Percentiles rank a stretch among this genome's conserved stretches.
phyloP scores from a whole-genome alignment of 23 tunicate species.

The Aplidium turbinatum region DNA sequence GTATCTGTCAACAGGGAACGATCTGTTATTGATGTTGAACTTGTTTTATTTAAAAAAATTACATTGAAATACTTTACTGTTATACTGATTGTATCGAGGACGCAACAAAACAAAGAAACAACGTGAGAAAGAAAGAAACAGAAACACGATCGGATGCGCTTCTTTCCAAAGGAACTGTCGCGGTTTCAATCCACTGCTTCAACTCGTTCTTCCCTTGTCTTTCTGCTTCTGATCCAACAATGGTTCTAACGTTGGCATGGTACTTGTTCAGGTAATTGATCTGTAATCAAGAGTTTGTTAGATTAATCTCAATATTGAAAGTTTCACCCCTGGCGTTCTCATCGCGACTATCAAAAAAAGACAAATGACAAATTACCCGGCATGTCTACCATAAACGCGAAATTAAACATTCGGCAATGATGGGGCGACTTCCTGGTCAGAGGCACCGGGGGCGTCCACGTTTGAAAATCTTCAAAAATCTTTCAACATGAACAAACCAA shows the following conservation, averaged over 20 bases:
- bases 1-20: no score
- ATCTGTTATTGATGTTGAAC: no score
- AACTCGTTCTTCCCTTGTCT: slow-evolving; percentile 58
- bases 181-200: slow-evolving; percentile 54
- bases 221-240: slow-evolving; percentile 62
- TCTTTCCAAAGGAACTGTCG: slow-evolving; percentile 40
- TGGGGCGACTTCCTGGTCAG: no score
- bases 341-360: no score
- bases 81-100: not conserved
- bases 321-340: not conserved
- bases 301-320: not conserved
- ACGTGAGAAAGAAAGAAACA: not conserved
- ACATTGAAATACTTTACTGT: no score
- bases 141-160: not conserved
- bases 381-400: no score
- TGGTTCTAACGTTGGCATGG: slow-evolving; percentile 50
- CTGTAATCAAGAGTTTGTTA: slow-evolving; percentile 31
- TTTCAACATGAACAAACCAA: no score
- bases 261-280: slow-evolving; percentile 64
- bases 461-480: no score
- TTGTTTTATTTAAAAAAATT: no score
- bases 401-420: no score
- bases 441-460: no score
- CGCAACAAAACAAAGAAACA: not conserved
- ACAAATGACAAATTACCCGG: no score